Evolutionary conservation across 2,888 invertebrate genomes (phyloP), one percentile per base, ranked within the genome.

Genomic region (Masnerella sp.): DNA sequence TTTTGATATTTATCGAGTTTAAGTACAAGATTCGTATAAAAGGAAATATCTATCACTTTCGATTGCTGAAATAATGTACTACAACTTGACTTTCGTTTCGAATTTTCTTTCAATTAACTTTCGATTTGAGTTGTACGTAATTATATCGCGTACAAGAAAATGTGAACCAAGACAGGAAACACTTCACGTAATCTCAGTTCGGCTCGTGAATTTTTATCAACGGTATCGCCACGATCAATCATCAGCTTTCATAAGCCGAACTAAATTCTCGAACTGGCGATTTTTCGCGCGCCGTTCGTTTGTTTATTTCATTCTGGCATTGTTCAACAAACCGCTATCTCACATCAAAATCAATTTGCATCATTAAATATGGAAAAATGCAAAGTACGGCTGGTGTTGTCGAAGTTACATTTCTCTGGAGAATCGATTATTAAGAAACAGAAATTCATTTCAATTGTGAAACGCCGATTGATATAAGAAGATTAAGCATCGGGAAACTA

Each of bases 401-500:
- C 20, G 25, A 65, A 34, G 22, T 25, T 30, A 22, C 51, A 38
- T 42, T 65, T 56, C 65, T 40, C 38, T 11, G n/a, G 2, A 17
- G 22, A 34, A 12, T 49, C 56, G 14, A 49, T 20, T 20, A 30
- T 32, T 38, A 40, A 34, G 58, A 51, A 67, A 67, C 34, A 28
- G 51, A 59, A 68, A 68, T 61, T 56, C 54, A 61, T 59, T 43
- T 51, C 59, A 34, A 59, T 61, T 69, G 61, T 47, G 61, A 61
- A 69, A 69, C 14, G 8, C 36, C 18, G 34, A 11, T 62, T 14
- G 54, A 18, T 56, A 9, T 36, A 42, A 61, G 5, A 43, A 36
- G 38, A 71, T 71, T 45, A 51, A 56, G 17, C 45, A 38, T 45
- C 40, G 20, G 28, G 17, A 7, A 32, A 71, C 58, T 45, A 32